Percentiles rank a stretch among this genome's conserved stretches.
phyloP scores from a whole-genome alignment of 2,888 invertebrate genomes.

The Drosophila phalerata region DNA sequence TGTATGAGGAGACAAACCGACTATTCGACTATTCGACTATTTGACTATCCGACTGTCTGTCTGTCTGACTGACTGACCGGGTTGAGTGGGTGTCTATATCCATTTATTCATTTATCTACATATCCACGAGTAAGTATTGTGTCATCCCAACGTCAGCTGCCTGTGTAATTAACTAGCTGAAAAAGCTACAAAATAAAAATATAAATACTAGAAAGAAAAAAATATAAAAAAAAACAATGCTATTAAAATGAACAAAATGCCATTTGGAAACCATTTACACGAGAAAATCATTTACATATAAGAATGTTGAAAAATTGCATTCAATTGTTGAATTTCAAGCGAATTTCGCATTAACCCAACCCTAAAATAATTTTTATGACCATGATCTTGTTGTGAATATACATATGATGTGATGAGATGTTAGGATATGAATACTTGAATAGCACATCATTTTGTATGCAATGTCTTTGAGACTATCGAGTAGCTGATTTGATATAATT shows the following conservation, averaged over 20 bases:
- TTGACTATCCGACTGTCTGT: not conserved
- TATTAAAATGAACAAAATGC: not conserved
- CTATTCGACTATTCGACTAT: too few species aligned
- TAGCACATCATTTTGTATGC: conserved; percentile 18
- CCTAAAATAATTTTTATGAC: conserved; percentile 12
- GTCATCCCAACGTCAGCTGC: conserved; percentile 53
- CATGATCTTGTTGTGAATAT: conserved; percentile 6
- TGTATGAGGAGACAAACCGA: conserved; percentile 7
- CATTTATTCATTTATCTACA: conserved; percentile 25
- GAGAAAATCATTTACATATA: conserved; percentile 21
- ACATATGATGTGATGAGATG: not conserved
- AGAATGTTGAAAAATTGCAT: conserved; percentile 41
- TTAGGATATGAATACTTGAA: conserved; percentile 9
- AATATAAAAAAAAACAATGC: not conserved
- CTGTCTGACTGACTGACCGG: conserved; percentile 11
- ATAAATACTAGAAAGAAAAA: conserved; percentile 1
- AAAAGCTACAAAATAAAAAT: conserved; percentile 3
- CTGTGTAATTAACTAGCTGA: conserved; percentile 24
- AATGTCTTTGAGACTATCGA: not conserved
- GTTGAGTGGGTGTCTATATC: conserved; percentile 43
- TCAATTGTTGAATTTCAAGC: conserved; percentile 38
- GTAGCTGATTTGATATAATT: not conserved
- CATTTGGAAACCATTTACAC: conserved; percentile 24
- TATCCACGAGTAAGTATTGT: conserved; percentile 44
- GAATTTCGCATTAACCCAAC: conserved; percentile 11